Evolutionary conservation across 2,113 vertebrate genomes (phyloP), one percentile per base, ranked within the genome.

Genomic region (Tenrec ecaudatus): DNA sequence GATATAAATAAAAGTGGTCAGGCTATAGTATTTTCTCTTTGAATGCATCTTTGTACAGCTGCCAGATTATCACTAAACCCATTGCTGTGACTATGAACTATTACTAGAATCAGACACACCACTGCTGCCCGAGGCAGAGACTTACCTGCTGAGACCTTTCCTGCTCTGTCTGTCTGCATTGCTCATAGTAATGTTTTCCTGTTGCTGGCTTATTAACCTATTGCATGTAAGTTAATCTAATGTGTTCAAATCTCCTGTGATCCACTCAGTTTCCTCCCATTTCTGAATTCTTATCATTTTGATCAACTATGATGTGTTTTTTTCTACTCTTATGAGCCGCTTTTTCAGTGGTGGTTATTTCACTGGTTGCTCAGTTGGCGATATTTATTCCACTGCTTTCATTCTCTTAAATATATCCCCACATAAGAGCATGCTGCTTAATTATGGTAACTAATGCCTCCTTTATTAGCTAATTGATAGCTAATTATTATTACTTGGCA

Each of bases 21-120:
- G 38, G 47, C 58, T 92, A 12, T 93, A 81, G 91, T 92, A 69
- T 94, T 97, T 97, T 97, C 86, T 90, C 88, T 97, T 94, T 96
- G 93, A 96, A 94, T 96, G 76, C 62, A 38, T 97, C 96, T 97
- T 95, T 97, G 93, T 97, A n/a, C 40, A 85, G 31, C 86, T 97
- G 89, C 85, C 91, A 96, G 90, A 95, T 29, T 91, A n/a, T 89
- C 93, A 60, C 9, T n/a, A 64, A 87, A 82, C 68, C 31, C 31
- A n/a, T 19, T 33, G 68, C 4, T 17, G 16, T 71, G 15, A 3
- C 29, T 69, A 69, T 69, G 91, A 95, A 92, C 31, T 91, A 29
- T 87, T 94, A 60, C 9, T 33, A 64, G 86, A 82, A 62, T 62
- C 22, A 31, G 62, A 53, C 69, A 19, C 36, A 92, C 84, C 91